Evolutionary conservation across 2,888 invertebrate species (phyloP).

Genomic region (Trachelus tabidus): DNA sequence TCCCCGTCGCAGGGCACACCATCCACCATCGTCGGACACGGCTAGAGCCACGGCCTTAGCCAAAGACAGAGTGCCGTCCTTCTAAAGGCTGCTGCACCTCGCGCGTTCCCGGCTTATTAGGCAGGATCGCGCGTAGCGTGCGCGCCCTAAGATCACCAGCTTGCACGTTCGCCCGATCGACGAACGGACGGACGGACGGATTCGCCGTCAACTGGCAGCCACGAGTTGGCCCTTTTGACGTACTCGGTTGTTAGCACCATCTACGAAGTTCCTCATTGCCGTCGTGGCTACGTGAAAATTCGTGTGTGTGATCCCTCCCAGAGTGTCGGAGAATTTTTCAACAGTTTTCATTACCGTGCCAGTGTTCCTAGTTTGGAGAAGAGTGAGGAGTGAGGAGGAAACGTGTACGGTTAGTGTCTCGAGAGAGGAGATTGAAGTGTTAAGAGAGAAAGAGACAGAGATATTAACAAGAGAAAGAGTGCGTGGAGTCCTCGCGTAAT

Average conservation of each 20-base stretch:
- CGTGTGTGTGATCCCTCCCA: background rate
- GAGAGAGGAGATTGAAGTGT: constrained; percentile 8
- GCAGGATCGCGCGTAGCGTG: constrained; percentile 33
- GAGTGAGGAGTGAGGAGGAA: background rate
- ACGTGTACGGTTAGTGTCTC: constrained; percentile 9
- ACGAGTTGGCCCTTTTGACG: background rate
- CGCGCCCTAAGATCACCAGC: background rate
- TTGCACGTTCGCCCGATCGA: background rate
- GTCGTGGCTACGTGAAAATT: background rate
- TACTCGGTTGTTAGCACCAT: background rate
- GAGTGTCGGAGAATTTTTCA: background rate
- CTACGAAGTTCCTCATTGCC: background rate
- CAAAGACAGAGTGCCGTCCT: background rate
- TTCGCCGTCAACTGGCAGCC: background rate
- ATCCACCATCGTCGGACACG: background rate
- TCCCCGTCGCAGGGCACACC: constrained; percentile 16
- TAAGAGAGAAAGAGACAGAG: constrained; percentile 19
- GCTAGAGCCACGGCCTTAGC: background rate
- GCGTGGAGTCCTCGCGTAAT: background rate
- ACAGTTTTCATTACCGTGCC: background rate
- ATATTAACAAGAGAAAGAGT: constrained; percentile 25
- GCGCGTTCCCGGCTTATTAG: constrained; percentile 35
- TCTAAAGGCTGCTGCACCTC: constrained; percentile 23
- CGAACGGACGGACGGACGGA: background rate
- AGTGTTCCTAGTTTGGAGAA: background rate